Evolutionary conservation across 1,140 invertebrate species (phyloP).

Genomic region (Ceratina calcarata): DNA sequence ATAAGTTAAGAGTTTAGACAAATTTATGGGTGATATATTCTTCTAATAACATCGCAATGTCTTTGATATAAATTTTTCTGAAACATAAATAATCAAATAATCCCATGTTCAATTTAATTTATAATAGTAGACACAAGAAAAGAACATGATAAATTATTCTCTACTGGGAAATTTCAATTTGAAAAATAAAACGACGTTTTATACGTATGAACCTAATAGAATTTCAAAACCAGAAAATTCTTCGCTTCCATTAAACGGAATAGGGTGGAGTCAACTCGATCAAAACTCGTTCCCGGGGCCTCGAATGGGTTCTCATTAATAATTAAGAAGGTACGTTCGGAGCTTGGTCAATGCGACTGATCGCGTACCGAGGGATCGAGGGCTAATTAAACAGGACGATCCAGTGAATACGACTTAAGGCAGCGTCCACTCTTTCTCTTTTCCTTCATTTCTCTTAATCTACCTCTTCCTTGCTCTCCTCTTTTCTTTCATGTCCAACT

Average conservation of each 20-base stretch:
- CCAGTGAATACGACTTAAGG: slow-evolving; percentile 34
- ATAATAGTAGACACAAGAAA: too few relatives aligned
- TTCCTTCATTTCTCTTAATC: not conserved
- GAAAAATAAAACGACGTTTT: not conserved
- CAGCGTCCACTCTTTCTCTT: slow-evolving; percentile 15
- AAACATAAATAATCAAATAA: too few relatives aligned
- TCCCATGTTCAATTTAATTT: too few relatives aligned
- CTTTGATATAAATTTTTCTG: too few relatives aligned
- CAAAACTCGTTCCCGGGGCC: slow-evolving; percentile 57
- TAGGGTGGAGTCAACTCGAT: slow-evolving; percentile 13
- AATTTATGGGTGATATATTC: too few relatives aligned
- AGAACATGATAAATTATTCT: too few relatives aligned
- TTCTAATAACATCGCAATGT: too few relatives aligned
- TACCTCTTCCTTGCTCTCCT: not conserved
- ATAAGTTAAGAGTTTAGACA: too few relatives aligned
- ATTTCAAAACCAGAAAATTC: not conserved
- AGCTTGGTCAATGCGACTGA: slow-evolving; percentile 20
- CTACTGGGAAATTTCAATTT: too few relatives aligned
- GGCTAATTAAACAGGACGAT: slow-evolving; percentile 69
- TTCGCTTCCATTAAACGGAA: slow-evolving; percentile 5
- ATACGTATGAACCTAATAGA: not conserved
- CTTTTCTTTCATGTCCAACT: not conserved
- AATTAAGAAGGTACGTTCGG: slow-evolving; percentile 66
- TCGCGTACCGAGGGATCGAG: slow-evolving; percentile 30
- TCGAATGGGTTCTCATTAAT: slow-evolving; percentile 61